Base-by-base conservation (phyloP, 2,113 vertebrate species). In the Chinchilla lanigera region DNA sequence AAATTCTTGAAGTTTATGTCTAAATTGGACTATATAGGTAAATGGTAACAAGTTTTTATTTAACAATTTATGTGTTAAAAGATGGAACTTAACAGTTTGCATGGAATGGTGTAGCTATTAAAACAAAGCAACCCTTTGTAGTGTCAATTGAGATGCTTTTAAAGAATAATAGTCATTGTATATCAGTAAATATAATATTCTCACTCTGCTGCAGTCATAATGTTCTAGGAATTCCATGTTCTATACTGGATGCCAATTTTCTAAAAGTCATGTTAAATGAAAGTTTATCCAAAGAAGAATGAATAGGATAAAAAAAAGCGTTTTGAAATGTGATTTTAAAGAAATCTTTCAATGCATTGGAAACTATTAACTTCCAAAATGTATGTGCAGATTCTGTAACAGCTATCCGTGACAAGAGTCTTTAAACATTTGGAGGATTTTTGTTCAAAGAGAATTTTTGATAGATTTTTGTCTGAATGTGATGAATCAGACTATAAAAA, bases 341-440 rank as follows among this genome's bases (percentile, higher is more conserved):
- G 33, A 84, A 81, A 28, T 35, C 5, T 14, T 56, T 73, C n/a
- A 84, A 65, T 19, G 38, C 78, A 20, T 11, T 47, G 26, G 47
- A n/a, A 22, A 90, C 12, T 63, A 86, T 92, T 78, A 78, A 58
- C 20, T 50, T 92, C n/a, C n/a, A 92, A 86, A 90, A 80, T 65
- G 10, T 17, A 17, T 67, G 8, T 67, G 7, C 89, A 14, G 4
- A 60, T 47, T 56, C 52, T 22, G 50, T 80, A 47, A 73, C n/a
- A 24, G 22, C 75, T 24, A 0, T 52, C 20, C 4, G 44, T 50
- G 33, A 41, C 4, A 33, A 17, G 26, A 24, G 38, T 41, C 54
- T n/a, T 88, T 16, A 61, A 91, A 35, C 54, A 63, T 84, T 77
- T 89, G 24, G 47, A 81, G 8, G 9, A 0, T 19, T 88, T 17